Base-by-base conservation (phyloP, 2,888 invertebrate species). In the Phaedon cochleariae region DNA sequence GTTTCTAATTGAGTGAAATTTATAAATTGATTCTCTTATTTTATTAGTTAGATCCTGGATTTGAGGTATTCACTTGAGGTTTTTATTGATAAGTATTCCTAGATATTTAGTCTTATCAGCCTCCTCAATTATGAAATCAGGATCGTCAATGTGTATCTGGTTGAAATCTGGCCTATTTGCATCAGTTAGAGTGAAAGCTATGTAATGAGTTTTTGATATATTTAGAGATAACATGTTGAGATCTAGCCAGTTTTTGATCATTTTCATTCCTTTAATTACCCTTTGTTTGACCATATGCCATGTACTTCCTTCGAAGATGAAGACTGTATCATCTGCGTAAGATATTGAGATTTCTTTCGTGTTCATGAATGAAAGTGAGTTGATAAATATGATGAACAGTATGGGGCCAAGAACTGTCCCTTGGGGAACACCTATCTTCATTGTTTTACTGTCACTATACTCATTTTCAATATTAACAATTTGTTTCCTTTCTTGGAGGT, bases 301-400 rank as follows among this genome's bases (percentile, higher is more conserved):
- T 26, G 52, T 52, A 29, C 31, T 52, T 17, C 52, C 52, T 52
- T 52, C 52, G 22, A 59, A 59, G 17, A 34, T 26, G 29, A 59
- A 18, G 2, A 49, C 48, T n/a, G 54, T 61, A 48, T 54, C 61
- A 54, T 61, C 54, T 26, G 61, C 48, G 54, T 53, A 61, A 12
- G 46, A 53, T 22, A 54, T 53, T 22, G 46, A 10, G 10, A 15
- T 20, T 15, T 46, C 61, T 20, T 22, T 22, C 26, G 52, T 61
- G 18, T 61, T 29, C 2, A 46, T 22, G 7, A 46, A 26, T 20
- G 45, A 41, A 2, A 57, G 45, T 18, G 15, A 22, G 26, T 61
- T 61, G n/a, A 61, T 41, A 54, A 53, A 61, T 10, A 53, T 54
- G 12, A 46, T 54, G 46, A 61, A 61, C 22, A 61, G 48, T 6